These are phyloP conservation scores for Drosophila cyrtoloma DNA, from an alignment of 2,888 invertebrate species.

Conservation along the genomic window DNA sequence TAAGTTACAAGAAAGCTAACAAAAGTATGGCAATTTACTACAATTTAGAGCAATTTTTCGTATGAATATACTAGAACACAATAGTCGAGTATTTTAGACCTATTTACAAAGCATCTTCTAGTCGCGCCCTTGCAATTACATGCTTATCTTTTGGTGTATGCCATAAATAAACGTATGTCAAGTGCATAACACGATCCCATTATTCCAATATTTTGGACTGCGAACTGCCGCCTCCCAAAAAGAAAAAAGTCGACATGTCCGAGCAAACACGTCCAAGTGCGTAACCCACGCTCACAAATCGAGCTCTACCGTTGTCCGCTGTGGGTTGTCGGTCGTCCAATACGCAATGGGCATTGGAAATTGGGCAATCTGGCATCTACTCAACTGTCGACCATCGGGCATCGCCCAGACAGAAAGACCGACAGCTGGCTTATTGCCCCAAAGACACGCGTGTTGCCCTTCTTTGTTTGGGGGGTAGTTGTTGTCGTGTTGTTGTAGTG, in stretches of 20 bases:
- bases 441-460: constrained; percentile 26
- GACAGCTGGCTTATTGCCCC: constrained; percentile 32
- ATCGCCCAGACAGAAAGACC: constrained; percentile 4
- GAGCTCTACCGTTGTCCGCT: constrained; percentile 4
- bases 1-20: too few relatives aligned
- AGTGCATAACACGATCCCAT: constrained; percentile 31
- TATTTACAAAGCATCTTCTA: constrained; percentile 1
- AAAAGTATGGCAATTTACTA: too few relatives aligned
- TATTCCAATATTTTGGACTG: constrained; percentile 13
- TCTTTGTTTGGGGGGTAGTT: not conserved
- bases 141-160: not conserved
- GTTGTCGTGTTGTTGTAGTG: not conserved
- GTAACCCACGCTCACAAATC: constrained; percentile 28
- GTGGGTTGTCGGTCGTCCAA: constrained; percentile 11
- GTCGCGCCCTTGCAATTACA: not conserved
- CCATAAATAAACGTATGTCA: constrained; percentile 25
- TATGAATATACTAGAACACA: not conserved
- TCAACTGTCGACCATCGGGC: constrained; percentile 18
- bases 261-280: constrained; percentile 48
- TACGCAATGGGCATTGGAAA: constrained; percentile 22
- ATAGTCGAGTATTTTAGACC: not conserved
- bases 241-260: constrained; percentile 34
- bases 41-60: too few relatives aligned
- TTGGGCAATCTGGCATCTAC: constrained; percentile 42
- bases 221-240: not conserved